Base-by-base conservation (phyloP, 1,140 invertebrate genomes). In the Neodiprion lecontei region DNA sequence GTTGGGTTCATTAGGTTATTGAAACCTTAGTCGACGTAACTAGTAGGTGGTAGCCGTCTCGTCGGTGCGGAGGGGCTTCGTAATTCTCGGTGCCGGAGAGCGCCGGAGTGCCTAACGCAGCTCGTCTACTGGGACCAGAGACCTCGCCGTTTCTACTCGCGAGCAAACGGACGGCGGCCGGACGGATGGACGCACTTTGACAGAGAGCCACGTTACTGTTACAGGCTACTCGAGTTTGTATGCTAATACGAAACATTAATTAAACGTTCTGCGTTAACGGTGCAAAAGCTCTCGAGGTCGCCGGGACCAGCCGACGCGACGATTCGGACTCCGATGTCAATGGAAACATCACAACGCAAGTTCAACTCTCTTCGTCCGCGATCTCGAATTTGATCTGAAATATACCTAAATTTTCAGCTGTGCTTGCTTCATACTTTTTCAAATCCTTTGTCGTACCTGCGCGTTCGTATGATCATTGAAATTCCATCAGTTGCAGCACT, bases 1-100 rank as follows among this genome's bases (percentile, higher is more conserved):
- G n/a, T 9, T 61, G 74, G 77, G 80, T 85, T 86, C 85, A 85
- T 85, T 86, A 82, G 80, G 83, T 86, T 86, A 86, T 85, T 82
- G 85, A 86, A 86, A 83, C 84, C 85, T 84, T 85, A 86, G 83
- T 82, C 81, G 81, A 82, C 80, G 81, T 84, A 80, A 83, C 81
- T 82, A 78, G 79, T 78, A 77, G 75, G 76, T 78, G 75, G 73
- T 14, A 23, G 78, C 74, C 75, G 77, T 75, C 82, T 7, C 14
- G 21, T 23, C 21, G 21, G 11, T 69, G 68, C 68, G 11, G 14
- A 81, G 80, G 80, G 85, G 85, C 84, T 87, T 86, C 84, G 79
- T 83, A 83, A 83, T 84, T 81, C 85, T 78, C 75, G 75, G 73
- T 84, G 73, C 75, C 69, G 72, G 28, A 40, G 28, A 40, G 28